A percentile compares a stretch with the other conserved stretches of the same genome.
Evolutionary conservation across 2,797 vertebrate genomes (phyloP).

Genomic region (Simalia tracyae): DNA sequence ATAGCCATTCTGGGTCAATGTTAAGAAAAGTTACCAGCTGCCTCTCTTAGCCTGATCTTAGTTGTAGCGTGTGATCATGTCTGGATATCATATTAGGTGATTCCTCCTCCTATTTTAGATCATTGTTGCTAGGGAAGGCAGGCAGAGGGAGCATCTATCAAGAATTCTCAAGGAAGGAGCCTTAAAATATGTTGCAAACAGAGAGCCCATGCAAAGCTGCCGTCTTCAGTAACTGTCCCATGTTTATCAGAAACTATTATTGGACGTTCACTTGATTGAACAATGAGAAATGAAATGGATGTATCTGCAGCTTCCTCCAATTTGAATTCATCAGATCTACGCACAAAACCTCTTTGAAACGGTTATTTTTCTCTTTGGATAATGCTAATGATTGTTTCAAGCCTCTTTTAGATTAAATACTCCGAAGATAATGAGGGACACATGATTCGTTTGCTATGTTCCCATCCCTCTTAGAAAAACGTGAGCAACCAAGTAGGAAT

Average conservation of each 20-base stretch:
- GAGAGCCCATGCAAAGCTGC: neutral
- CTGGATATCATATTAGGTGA: neutral
- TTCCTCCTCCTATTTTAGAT: neutral
- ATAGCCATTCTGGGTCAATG: no score
- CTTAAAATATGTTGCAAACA: neutral
- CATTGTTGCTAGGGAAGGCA: neutral
- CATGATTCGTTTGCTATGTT: conserved; percentile 41
- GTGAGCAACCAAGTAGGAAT: conserved; percentile 49
- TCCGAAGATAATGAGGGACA: conserved; percentile 38
- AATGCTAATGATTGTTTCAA: conserved; percentile 32
- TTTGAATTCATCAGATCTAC: neutral
- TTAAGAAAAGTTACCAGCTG: no score
- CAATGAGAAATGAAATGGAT: neutral
- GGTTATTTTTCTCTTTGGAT: neutral
- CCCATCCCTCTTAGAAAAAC: conserved; percentile 32
- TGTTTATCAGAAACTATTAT: neutral
- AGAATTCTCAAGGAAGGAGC: neutral
- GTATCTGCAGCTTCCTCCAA: neutral
- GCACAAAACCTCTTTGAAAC: conserved; percentile 8
- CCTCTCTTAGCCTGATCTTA: no score
- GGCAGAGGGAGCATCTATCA: neutral
- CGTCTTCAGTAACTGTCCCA: neutral
- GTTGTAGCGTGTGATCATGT: neutral
- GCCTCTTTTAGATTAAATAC: conserved; percentile 11
- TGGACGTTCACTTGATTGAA: neutral